Percentiles rank a stretch among this genome's conserved stretches.
These are phyloP conservation scores for Coelogynopora nodosa DNA, from an alignment of 2,888 invertebrate species.

Conservation along the genomic window DNA sequence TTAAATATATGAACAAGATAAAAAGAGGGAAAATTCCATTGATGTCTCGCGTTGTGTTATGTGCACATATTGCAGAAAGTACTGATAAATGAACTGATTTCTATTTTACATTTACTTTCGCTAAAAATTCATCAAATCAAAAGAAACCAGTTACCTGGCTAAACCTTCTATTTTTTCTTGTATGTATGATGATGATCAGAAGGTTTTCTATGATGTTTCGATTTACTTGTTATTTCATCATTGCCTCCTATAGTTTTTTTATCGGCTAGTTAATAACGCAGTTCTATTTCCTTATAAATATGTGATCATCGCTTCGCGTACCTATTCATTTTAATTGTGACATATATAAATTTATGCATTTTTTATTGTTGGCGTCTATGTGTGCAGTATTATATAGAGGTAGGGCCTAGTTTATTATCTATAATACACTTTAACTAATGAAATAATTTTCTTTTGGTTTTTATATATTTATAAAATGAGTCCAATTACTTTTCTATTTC, in stretches of 20 bases:
- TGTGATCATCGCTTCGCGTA: too few relatives aligned
- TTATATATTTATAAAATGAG: too few relatives aligned
- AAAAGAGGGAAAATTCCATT: background rate
- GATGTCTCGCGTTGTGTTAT: background rate
- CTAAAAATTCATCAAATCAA: background rate
- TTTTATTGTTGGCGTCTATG: too few relatives aligned
- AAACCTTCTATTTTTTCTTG: background rate
- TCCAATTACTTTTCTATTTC: too few relatives aligned
- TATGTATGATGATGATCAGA: background rate
- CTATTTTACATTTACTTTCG: background rate
- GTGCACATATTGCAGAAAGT: background rate
- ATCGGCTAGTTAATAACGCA: background rate
- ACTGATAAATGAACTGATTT: background rate
- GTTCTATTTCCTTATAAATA: too few relatives aligned
- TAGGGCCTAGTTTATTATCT: too few relatives aligned
- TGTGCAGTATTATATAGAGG: too few relatives aligned
- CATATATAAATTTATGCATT: too few relatives aligned
- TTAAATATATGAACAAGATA: background rate
- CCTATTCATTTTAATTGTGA: too few relatives aligned
- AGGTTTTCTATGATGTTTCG: background rate
- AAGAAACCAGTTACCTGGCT: background rate
- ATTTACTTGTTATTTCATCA: background rate
- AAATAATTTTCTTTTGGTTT: too few relatives aligned
- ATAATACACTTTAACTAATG: too few relatives aligned
- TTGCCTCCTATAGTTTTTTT: background rate